Conservation (phyloP, 2,797 vertebrate genomes). For the Gadopsis marmoratus region DNA sequence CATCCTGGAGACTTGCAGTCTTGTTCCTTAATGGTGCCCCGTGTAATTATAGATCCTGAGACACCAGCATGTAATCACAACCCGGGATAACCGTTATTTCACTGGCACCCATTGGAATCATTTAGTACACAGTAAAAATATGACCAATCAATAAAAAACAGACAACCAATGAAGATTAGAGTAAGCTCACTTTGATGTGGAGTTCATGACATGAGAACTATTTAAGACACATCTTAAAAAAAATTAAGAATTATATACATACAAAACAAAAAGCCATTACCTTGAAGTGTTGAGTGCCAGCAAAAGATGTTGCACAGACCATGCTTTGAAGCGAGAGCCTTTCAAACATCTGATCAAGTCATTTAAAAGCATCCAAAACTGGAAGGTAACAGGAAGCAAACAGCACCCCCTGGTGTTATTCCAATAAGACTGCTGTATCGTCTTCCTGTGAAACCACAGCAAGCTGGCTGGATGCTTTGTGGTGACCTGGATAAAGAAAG, state of each 20-base stretch:
- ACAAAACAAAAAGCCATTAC: slow-evolving; percentile 14
- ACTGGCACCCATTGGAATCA: slow-evolving; percentile 18
- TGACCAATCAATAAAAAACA: slow-evolving; percentile 2
- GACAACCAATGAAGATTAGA: neutral
- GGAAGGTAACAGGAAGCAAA: slow-evolving; percentile 1
- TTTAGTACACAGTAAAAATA: slow-evolving; percentile 22
- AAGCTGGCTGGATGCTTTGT: slow-evolving; percentile 2
- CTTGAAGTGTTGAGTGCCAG: neutral
- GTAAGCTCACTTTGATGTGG: neutral
- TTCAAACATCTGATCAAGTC: slow-evolving; percentile 20
- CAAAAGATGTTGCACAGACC: neutral
- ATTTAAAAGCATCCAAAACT: slow-evolving; percentile 18
- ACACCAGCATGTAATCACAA: slow-evolving; percentile 14
- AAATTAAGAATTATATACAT: slow-evolving; percentile 1
- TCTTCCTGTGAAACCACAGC: slow-evolving; percentile 24
- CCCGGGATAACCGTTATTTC: slow-evolving; percentile 12
- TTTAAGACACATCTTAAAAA: slow-evolving; percentile 10
- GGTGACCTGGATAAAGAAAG: neutral
- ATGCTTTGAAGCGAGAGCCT: neutral
- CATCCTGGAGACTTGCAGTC: slow-evolving; percentile 43
- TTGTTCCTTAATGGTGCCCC: slow-evolving; percentile 20
- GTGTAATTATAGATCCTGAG: slow-evolving; percentile 23
- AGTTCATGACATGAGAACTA: neutral
- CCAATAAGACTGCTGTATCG: neutral
- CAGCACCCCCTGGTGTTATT: slow-evolving; percentile 7